Evolutionary conservation across 2,113 vertebrate genomes (phyloP), one percentile per base, ranked within the genome.

Genomic region (Piprites chloris): DNA sequence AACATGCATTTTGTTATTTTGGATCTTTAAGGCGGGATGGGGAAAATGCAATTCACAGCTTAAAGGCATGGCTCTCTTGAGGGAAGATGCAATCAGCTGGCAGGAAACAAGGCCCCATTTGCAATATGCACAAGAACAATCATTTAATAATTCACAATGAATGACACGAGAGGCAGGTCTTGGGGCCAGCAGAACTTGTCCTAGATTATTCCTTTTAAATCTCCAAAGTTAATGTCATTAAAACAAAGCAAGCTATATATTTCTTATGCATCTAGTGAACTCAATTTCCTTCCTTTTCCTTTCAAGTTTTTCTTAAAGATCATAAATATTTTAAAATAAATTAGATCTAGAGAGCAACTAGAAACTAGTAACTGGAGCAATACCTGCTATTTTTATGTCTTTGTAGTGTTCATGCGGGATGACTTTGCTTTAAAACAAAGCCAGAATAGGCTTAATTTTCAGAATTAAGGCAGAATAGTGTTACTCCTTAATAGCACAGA

Each of bases 1-100:
- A 98, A 97, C 89, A 97, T 94, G 79, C 85, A 96, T 97, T 97
- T 97, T 96, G 95, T 97, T 98, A 98, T 97, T 95, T 97, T 88
- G 82, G 89, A 83, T 97, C 96, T 97, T 90, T 72, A 95, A 85
- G 35, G 73, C 19, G 11, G 91, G 82, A 92, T 59, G 68, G 42
- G 86, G 76, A 88, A 82, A 95, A 86, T 71, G 71, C 87, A 95
- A 93, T 96, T 97, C 81, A 15, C 69, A 95, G 94, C 96, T 96
- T 93, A 95, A 92, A 97, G 96, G 90, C 91, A 95, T 71, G 90
- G 85, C 87, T 98, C 97, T 97, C 97, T 55, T 73, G 97, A 97
- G 97, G 66, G 78, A 94, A 95, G 88, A 96, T 89, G 94, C 84
- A 95, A 96, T 96, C 97, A 94, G 82, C 96, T 85, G 89, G 97